These are phyloP conservation scores for Pheosia gnoma DNA, from an alignment of 2,888 invertebrate species.

Conservation along the genomic window DNA sequence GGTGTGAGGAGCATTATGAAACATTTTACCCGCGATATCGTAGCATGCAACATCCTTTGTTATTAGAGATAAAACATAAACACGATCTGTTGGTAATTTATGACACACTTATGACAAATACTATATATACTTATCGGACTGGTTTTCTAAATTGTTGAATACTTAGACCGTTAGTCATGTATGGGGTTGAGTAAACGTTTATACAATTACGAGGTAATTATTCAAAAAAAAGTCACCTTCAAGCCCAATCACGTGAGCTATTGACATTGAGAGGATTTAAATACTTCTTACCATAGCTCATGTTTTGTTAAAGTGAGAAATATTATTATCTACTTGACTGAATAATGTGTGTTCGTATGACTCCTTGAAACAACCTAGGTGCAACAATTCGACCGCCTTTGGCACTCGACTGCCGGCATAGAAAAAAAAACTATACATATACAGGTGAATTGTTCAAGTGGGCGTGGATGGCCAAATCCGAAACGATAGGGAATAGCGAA, in stretches of 20 bases:
- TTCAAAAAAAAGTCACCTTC: too few relatives aligned
- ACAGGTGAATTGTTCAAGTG: too few relatives aligned
- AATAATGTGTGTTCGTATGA: not conserved
- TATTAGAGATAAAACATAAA: constrained; percentile 47
- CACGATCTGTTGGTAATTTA: constrained; percentile 37
- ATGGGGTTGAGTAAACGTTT: not conserved
- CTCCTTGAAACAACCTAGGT: too few relatives aligned
- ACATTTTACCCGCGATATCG: constrained; percentile 48
- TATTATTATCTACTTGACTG: not conserved
- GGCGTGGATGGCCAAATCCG: too few relatives aligned
- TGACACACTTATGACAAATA: constrained; percentile 12
- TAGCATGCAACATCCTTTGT: constrained; percentile 56
- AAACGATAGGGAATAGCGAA: too few relatives aligned
- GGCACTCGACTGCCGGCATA: too few relatives aligned
- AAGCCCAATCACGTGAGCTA: not conserved
- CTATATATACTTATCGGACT: not conserved
- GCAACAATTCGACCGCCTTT: too few relatives aligned
- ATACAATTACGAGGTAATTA: too few relatives aligned
- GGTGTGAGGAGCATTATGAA: constrained; percentile 41
- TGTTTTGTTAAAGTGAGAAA: not conserved
- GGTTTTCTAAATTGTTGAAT: not conserved
- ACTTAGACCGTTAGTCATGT: not conserved
- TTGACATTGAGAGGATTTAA: not conserved
- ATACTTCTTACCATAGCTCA: not conserved
- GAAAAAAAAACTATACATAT: too few relatives aligned